A percentile compares a stretch with the other conserved stretches of the same genome.
Conservation (phyloP, 2,113 vertebrate species). For the Limnothrissa miodon region DNA sequence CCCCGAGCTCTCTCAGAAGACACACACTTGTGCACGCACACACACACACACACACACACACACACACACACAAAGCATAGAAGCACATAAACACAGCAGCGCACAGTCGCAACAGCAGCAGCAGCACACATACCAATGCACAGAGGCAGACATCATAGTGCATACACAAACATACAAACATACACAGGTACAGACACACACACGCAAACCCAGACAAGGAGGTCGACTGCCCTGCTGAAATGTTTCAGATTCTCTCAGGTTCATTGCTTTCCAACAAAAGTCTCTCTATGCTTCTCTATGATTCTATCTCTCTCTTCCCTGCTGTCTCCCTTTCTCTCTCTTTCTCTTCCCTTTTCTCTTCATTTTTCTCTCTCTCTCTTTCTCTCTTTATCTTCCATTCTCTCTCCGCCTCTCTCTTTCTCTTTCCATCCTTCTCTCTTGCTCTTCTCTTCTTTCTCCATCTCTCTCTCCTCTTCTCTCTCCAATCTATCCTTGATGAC, state of each 20-base stretch:
- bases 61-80: background rate
- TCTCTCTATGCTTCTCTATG: background rate
- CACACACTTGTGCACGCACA: background rate
- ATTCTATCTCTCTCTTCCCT: no score
- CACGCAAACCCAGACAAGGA: background rate
- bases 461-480: no score
- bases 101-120: no score
- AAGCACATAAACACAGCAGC: no score
- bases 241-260: background rate
- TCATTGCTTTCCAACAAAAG: background rate
- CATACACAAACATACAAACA: background rate
- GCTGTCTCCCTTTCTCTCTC: no score
- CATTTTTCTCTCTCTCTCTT: no score
- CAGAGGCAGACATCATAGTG: background rate
- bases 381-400: no score
- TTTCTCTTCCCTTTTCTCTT: no score
- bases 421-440: no score
- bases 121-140: background rate
- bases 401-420: background rate
- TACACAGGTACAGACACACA: background rate
- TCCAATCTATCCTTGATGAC: background rate
- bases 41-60: background rate
- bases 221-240: conserved; percentile 7
- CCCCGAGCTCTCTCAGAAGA: background rate
- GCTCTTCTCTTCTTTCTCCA: no score